Conservation (phyloP, 2,113 vertebrate genomes). For the Scatophagus argus region DNA sequence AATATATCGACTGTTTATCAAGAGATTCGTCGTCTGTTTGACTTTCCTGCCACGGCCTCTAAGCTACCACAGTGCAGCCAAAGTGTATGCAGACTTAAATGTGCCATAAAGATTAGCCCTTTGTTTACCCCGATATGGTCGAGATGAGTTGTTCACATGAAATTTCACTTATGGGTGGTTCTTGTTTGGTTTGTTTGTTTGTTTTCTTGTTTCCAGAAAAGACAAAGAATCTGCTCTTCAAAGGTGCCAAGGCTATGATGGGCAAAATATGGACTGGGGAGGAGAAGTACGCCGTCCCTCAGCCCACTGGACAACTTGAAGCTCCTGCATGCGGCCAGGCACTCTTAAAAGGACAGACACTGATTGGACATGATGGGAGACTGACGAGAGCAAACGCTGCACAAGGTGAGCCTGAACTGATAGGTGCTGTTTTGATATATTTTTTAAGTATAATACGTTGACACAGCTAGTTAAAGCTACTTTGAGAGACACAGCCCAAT, state of each 20-base stretch:
- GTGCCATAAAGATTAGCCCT: neutral
- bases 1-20: neutral
- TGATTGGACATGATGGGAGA: conserved; percentile 82
- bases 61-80: too few relatives aligned
- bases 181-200: too few relatives aligned
- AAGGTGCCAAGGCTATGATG: conserved; percentile 80
- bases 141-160: neutral
- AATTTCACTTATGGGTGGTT: neutral
- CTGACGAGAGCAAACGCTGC: conserved; percentile 58
- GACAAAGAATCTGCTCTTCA: conserved; percentile 83
- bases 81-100: too few relatives aligned
- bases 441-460: neutral
- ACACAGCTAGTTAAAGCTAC: neutral
- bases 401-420: conserved; percentile 63
- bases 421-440: neutral
- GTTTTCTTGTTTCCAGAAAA: conserved; percentile 70
- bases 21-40: neutral
- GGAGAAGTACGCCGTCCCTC: conserved; percentile 32
- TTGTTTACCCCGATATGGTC: neutral
- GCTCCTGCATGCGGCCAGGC: conserved; percentile 42
- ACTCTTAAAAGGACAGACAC: conserved; percentile 82
- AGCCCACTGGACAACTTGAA: neutral
- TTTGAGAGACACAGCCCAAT: neutral
- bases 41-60: too few relatives aligned
- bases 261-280: conserved; percentile 76